Conservation (phyloP, 2,113 vertebrate species). For the Aleadryas rufinucha region DNA sequence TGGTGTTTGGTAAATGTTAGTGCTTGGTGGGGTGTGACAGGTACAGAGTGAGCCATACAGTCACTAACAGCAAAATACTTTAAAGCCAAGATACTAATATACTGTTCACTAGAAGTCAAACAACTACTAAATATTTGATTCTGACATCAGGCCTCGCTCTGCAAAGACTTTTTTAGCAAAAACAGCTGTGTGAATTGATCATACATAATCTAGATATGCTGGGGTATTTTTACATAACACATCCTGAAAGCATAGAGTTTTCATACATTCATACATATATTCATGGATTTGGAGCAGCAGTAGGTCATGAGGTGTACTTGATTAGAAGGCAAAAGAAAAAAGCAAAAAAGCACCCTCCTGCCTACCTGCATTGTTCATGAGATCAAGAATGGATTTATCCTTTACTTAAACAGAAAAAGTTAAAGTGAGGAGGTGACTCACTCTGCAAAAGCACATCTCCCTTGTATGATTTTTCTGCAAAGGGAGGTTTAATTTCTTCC, state of each 20-base stretch:
- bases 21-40: slow-evolving; percentile 19
- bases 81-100: not conserved
- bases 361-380: slow-evolving; percentile 37
- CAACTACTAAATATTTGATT: not conserved
- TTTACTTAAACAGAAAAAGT: not conserved
- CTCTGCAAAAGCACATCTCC: slow-evolving; percentile 26
- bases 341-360: not conserved
- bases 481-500: slow-evolving; percentile 27
- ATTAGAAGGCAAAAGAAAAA: not conserved
- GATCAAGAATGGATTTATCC: slow-evolving; percentile 6
- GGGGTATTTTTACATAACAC: slow-evolving; percentile 26
- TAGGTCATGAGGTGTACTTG: slow-evolving; percentile 1
- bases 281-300: slow-evolving; percentile 23
- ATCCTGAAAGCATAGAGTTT: not conserved
- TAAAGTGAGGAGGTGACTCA: slow-evolving; percentile 55
- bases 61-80: not conserved
- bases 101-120: not conserved
- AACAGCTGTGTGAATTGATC: not conserved
- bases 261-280: slow-evolving; percentile 28
- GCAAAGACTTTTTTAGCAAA: not conserved
- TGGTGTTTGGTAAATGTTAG: slow-evolving; percentile 8
- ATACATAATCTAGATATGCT: not conserved
- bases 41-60: not conserved
- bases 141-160: not conserved
- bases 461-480: slow-evolving; percentile 22